Conservation (phyloP, 2,797 vertebrate genomes). For the Gambelia wislizenii region DNA sequence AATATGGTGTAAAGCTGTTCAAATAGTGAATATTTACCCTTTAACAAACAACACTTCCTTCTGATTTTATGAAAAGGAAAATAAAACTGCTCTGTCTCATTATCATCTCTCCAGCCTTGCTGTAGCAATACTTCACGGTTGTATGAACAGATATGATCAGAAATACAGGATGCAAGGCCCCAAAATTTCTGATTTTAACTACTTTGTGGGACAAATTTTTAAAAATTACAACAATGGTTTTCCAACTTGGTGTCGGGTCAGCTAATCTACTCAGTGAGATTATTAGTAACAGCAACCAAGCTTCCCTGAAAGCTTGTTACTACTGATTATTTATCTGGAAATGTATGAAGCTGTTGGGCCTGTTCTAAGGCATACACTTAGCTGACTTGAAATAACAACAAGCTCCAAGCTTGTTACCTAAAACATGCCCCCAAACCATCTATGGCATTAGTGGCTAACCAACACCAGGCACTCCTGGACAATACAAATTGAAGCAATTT, state of each 20-base stretch:
- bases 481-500: neutral
- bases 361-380: neutral
- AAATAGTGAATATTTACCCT: neutral
- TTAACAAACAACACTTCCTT: neutral
- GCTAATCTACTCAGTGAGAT: neutral
- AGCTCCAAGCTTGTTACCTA: neutral
- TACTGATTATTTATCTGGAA: neutral
- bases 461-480: neutral
- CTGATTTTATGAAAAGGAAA: neutral
- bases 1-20: neutral
- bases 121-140: too few species aligned
- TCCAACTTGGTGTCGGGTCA: neutral
- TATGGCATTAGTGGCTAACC: neutral
- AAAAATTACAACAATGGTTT: neutral
- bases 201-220: neutral
- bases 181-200: neutral
- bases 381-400: neutral
- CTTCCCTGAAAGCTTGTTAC: neutral
- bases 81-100: neutral
- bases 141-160: too few species aligned
- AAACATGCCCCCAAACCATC: neutral
- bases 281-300: neutral
- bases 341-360: neutral
- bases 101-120: too few species aligned
- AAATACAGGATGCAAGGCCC: neutral